Evolutionary conservation across 2,888 invertebrate species (phyloP), one percentile per base, ranked within the genome.

Genomic region (Tupiocoris notatus): DNA sequence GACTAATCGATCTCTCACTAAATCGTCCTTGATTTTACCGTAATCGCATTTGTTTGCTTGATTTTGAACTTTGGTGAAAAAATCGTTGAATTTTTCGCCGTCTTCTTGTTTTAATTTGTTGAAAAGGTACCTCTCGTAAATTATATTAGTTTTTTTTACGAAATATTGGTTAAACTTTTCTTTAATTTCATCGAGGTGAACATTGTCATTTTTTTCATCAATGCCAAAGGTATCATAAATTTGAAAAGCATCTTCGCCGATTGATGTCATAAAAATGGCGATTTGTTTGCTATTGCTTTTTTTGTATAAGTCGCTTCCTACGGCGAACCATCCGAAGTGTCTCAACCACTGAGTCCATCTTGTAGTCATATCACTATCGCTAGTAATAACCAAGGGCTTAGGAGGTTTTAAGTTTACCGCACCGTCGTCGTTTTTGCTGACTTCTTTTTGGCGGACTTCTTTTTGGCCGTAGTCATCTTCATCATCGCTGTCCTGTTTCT

Each of bases 1-100:
- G 7, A n/a, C 59, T n/a, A 59, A 17, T 7, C 17, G 16, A 17
- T 59, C 59, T 17, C 59, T 1, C 1, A 59, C 59, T 59, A 59
- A 59, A 9, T 17, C 59, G n/a, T n/a, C 59, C n/a, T 59, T 59
- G 21, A 59, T 59, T 57, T 23, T 63, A 63, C 16, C 23, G 25
- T 63, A 63, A 1, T 63, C 23, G 17, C 63, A 63, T 23, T 63
- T 63, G 25, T 22, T 63, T 12, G 63, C 63, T 63, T 63, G 63
- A 23, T 23, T 63, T 22, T n/a, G 59, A 12, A 58, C 16, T 58
- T 59, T 59, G 2, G 58, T 58, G 18, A 58, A 17, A n/a, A n/a
- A n/a, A n/a, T n/a, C n/a, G n/a, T n/a, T n/a, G n/a, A n/a, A n/a
- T n/a, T n/a, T n/a, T n/a, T n/a, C n/a, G n/a, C n/a, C n/a, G n/a